Conservation (phyloP, 1,140 invertebrate species). For the Drosophila grimshawi region DNA sequence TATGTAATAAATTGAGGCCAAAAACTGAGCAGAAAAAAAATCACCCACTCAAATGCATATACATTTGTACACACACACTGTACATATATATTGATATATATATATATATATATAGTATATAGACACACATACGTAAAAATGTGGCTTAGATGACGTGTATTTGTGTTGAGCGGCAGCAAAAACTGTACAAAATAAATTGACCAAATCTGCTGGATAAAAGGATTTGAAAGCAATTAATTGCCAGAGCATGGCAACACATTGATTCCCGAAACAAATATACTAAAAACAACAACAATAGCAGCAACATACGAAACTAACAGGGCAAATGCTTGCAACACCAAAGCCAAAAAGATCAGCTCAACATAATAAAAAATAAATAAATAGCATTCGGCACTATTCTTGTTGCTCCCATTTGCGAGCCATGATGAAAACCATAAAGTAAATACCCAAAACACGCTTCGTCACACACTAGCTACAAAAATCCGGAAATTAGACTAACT, state of each 20-base stretch:
- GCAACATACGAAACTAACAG: conserved; percentile 26
- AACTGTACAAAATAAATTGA: conserved; percentile 78
- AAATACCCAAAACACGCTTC: conserved; percentile 44
- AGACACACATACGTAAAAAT: conserved; percentile 2
- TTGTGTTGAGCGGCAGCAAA: conserved; percentile 46
- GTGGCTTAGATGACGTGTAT: conserved; percentile 30
- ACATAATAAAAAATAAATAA: conserved; percentile 38
- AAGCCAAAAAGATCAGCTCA: conserved; percentile 34
- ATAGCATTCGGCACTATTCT: conserved; percentile 21
- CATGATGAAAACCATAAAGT: conserved; percentile 53
- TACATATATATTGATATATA: conserved; percentile 8
- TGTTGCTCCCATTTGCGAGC: conserved; percentile 20
- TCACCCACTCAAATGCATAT: conserved; percentile 4
- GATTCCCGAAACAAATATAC: conserved; percentile 18
- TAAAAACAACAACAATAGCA: conserved; percentile 38
- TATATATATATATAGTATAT: conserved; percentile 6
- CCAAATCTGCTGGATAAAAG: conserved; percentile 82
- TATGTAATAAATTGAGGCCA: conserved; percentile 75
- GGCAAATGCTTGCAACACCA: conserved; percentile 10
- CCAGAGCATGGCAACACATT: conserved; percentile 63
- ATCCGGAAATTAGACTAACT: too few species aligned
- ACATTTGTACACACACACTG: conserved; percentile 8
- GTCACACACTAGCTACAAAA: conserved; percentile 3
- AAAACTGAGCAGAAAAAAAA: conserved; percentile 26
- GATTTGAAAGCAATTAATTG: conserved; percentile 82